Conservation (phyloP, 2,113 vertebrate species). For the Nansenia antarctica region DNA sequence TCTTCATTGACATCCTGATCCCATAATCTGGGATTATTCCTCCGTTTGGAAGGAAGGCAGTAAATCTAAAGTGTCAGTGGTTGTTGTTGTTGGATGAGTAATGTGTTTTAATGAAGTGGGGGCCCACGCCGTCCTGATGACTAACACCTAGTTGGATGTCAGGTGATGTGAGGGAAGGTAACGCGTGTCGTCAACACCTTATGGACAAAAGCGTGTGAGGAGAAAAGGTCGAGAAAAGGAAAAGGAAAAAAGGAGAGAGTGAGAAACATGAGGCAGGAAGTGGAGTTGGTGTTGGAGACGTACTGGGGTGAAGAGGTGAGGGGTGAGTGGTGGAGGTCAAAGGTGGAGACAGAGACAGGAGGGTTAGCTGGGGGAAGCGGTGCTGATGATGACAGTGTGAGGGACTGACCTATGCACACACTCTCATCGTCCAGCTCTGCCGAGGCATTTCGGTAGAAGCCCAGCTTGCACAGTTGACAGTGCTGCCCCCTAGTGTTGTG, state of each 20-base stretch:
- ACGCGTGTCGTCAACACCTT: neutral
- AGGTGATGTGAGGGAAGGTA: neutral
- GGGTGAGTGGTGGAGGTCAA: conserved; percentile 13
- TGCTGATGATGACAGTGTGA: conserved; percentile 53
- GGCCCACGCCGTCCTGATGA: neutral
- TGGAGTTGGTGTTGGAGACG: conserved; percentile 17
- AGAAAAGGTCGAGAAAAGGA: neutral
- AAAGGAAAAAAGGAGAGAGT: neutral
- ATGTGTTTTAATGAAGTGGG: neutral
- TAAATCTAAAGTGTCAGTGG: too few relatives aligned
- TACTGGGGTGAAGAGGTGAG: conserved; percentile 25
- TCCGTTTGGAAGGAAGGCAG: too few relatives aligned
- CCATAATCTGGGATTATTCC: too few relatives aligned
- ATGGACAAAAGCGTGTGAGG: neutral
- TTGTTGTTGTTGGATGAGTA: too few relatives aligned
- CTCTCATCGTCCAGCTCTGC: conserved; percentile 98
- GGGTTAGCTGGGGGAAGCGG: conserved; percentile 34
- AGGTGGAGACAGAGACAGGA: conserved; percentile 35
- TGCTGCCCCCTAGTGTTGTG: conserved; percentile 99
- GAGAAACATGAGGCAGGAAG: conserved; percentile 7
- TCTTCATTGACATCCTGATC: too few relatives aligned
- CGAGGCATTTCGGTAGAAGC: conserved; percentile 98
- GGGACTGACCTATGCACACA: conserved; percentile 99
- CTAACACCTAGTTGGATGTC: neutral
- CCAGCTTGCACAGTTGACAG: conserved; percentile 98